phyloP scores from a whole-genome alignment of 2,888 invertebrate species.

The Epistrophella euchroma region DNA sequence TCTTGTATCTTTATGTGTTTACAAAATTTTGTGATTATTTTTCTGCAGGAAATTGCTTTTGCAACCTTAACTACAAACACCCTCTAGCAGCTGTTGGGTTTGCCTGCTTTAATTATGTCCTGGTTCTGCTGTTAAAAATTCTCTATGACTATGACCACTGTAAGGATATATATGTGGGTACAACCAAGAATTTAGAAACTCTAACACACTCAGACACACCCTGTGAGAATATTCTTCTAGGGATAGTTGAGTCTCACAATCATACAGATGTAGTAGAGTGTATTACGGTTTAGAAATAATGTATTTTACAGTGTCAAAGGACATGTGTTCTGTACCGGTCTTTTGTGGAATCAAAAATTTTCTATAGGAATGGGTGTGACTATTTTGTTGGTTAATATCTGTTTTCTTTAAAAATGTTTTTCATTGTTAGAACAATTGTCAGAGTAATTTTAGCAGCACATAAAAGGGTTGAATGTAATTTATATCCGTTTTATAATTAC shows the following conservation, averaged over 20 bases:
- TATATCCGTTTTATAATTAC: slow-evolving; percentile 22
- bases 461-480: slow-evolving; percentile 50
- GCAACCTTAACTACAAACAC: slow-evolving; percentile 39
- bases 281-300: slow-evolving; percentile 39
- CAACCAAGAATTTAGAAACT: slow-evolving; percentile 44
- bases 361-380: slow-evolving; percentile 1
- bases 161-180: slow-evolving; percentile 27
- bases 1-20: neutral
- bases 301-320: slow-evolving; percentile 36
- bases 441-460: slow-evolving; percentile 24
- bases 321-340: neutral
- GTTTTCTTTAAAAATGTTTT: slow-evolving; percentile 34
- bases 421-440: slow-evolving; percentile 24
- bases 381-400: slow-evolving; percentile 24
- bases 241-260: neutral
- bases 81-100: slow-evolving; percentile 49
- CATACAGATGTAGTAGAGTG: neutral
- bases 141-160: slow-evolving; percentile 51
- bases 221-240: slow-evolving; percentile 2
- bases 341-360: neutral
- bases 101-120: slow-evolving; percentile 66
- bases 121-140: slow-evolving; percentile 41
- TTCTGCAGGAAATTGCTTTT: slow-evolving; percentile 66
- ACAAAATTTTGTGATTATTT: slow-evolving; percentile 46
- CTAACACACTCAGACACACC: slow-evolving; percentile 34